phyloP scores from a whole-genome alignment of 2,888 invertebrate species.

The Ophion costatus region DNA sequence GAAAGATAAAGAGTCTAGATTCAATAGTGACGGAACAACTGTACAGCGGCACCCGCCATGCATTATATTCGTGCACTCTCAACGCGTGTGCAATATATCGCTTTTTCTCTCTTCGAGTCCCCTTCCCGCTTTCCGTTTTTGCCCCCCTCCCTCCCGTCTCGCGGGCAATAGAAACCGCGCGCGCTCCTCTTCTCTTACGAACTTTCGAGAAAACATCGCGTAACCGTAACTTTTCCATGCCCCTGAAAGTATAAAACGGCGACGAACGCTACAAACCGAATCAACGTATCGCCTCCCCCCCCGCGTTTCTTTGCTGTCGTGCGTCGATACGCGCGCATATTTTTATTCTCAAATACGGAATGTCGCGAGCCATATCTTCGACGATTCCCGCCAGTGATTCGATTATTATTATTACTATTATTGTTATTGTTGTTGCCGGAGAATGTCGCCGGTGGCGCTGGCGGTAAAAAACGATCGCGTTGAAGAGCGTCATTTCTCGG shows the following conservation, averaged over 20 bases:
- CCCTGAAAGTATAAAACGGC: constrained; percentile 29
- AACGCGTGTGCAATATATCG: constrained; percentile 49
- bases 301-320: background rate
- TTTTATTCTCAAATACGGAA: constrained; percentile 23
- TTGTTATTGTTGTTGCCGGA: constrained; percentile 37
- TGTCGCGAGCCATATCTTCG: constrained; percentile 22
- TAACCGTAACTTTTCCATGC: constrained; percentile 68
- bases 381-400: constrained; percentile 17
- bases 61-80: constrained; percentile 72
- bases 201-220: constrained; percentile 80
- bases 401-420: constrained; percentile 32
- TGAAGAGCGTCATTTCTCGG: constrained; percentile 33
- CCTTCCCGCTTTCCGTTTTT: constrained; percentile 39
- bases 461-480: constrained; percentile 9
- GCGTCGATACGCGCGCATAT: constrained; percentile 10
- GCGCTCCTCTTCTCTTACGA: constrained; percentile 71
- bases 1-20: constrained; percentile 23
- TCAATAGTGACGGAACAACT: constrained; percentile 38
- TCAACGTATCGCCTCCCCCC: constrained; percentile 20
- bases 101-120: constrained; percentile 43
- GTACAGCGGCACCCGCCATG: constrained; percentile 70
- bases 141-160: constrained; percentile 36
- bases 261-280: constrained; percentile 34
- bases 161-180: constrained; percentile 34
- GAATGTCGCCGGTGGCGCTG: constrained; percentile 47